Evolutionary conservation across 1,140 invertebrate genomes (phyloP).

Genomic region (Ceratina japonica): DNA sequence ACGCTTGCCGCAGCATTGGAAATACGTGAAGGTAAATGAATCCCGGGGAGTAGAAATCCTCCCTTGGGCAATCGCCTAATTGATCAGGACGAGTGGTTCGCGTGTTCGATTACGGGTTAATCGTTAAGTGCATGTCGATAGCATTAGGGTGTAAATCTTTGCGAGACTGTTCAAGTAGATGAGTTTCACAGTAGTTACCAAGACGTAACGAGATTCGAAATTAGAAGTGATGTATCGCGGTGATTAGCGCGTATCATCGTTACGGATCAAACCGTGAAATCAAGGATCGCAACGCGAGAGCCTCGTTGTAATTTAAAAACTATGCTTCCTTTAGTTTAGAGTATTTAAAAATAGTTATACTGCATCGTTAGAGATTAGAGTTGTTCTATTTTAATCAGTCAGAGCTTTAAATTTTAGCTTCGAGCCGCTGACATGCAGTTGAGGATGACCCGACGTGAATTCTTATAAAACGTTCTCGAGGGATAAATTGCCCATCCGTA

Average conservation of each 20-base stretch:
- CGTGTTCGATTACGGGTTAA: not conserved
- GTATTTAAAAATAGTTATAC: not conserved
- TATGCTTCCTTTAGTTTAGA: not conserved
- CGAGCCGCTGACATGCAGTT: conserved; percentile 12
- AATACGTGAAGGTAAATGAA: conserved; percentile 87
- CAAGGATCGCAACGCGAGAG: no score
- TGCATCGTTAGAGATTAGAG: not conserved
- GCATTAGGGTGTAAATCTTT: not conserved
- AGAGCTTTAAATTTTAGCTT: not conserved
- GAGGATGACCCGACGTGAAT: not conserved
- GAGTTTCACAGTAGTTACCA: not conserved
- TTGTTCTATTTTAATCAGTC: not conserved
- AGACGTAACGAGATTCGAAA: not conserved
- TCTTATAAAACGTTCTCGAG: not conserved
- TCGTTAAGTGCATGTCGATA: conserved; percentile 10
- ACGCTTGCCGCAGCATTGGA: conserved; percentile 85
- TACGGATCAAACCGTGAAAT: no score
- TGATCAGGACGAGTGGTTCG: conserved; percentile 34
- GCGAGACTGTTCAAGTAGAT: not conserved
- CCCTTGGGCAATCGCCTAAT: no score
- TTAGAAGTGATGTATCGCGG: not conserved
- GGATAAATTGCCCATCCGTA: not conserved
- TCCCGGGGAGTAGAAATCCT: not conserved
- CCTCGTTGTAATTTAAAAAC: no score
- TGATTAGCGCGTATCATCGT: no score